Evolutionary conservation across 2,888 invertebrate genomes (phyloP), one percentile per base, ranked within the genome.

Genomic region (Euspilapteryx auroguttella): DNA sequence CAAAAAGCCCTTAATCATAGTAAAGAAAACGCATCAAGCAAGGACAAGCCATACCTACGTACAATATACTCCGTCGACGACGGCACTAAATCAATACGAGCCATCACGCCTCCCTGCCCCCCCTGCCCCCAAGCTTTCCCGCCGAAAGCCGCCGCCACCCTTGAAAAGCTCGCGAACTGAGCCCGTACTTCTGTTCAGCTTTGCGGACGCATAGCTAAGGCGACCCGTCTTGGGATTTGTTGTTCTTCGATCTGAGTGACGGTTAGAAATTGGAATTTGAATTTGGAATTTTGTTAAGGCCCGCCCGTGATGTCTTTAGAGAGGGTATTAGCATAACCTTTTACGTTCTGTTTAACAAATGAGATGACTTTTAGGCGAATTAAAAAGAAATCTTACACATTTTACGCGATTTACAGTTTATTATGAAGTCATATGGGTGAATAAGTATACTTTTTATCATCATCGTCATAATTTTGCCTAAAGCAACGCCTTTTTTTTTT

Each of bases 51-150:
- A 53, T 55, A 55, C 59, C 61, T 63, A 63, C 50, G 61, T 68
- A 71, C 68, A 68, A n/a, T 69, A 69, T n/a, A 69, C 68, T 56
- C 48, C 66, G 68, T 64, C 75, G 75, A 73, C 75, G 75, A 75
- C 73, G 76, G 77, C 77, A 77, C 75, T 77, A 77, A 77, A 77
- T 77, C 77, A 77, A 77, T 77, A 77, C 77, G 69, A 66, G 65
- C 73, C 76, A 73, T 76, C 76, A 71, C 65, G 51, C 64, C 62
- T 59, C 54, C 53, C 50, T 38, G 47, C 35, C 30, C 23, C 12
- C 40, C 44, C 45, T 25, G 34, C 47, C 44, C 38, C 38, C 27
- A 25, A 30, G 58, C 57, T 63, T 66, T 68, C 63, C 69, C 69
- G 69, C 69, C 71, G 69, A 71, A 73, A 73, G 73, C 65, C 59